These are phyloP conservation scores for Drosophila azteca DNA, from an alignment of 1,140 invertebrate species.

Conservation along the genomic window DNA sequence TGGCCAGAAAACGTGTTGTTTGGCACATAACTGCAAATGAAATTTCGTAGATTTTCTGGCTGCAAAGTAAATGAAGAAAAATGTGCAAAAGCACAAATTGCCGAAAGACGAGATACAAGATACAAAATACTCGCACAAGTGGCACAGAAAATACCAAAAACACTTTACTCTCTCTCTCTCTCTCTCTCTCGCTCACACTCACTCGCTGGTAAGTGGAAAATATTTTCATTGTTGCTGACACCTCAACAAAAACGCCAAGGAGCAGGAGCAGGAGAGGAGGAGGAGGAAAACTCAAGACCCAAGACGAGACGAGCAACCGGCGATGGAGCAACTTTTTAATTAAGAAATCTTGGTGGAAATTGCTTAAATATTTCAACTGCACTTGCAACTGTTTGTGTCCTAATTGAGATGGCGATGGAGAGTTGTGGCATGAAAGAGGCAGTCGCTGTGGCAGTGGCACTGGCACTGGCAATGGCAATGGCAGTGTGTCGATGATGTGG, in stretches of 20 bases:
- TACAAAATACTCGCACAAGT: slow-evolving; percentile 4
- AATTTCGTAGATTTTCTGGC: slow-evolving; percentile 75
- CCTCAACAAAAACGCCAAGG: slow-evolving; percentile 49
- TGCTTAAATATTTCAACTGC: slow-evolving; percentile 76
- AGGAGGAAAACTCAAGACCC: not conserved
- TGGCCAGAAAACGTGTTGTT: slow-evolving; percentile 32
- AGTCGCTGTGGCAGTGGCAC: slow-evolving; percentile 3
- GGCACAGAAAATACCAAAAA: slow-evolving; percentile 34
- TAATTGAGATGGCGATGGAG: slow-evolving; percentile 58
- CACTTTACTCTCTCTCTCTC: slow-evolving; percentile 24
- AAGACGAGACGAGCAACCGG: slow-evolving; percentile 3
- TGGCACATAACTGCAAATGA: slow-evolving; percentile 77
- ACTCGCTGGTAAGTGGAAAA: slow-evolving; percentile 59
- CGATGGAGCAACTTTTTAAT: slow-evolving; percentile 72
- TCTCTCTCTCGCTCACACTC: too few species aligned
- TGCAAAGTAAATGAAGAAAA: slow-evolving; percentile 80
- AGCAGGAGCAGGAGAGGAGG: slow-evolving; percentile 3
- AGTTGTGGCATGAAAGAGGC: slow-evolving; percentile 6
- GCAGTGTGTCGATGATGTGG: slow-evolving; percentile 4
- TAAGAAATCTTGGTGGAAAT: slow-evolving; percentile 77
- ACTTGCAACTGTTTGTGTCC: slow-evolving; percentile 63
- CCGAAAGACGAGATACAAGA: slow-evolving; percentile 31
- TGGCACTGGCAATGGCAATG: slow-evolving; percentile 3
- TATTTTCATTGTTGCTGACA: slow-evolving; percentile 82
- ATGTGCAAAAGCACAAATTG: slow-evolving; percentile 76